Evolutionary conservation across 2,888 invertebrate species (phyloP).

Genomic region (Hirtodrosophila cameraria): DNA sequence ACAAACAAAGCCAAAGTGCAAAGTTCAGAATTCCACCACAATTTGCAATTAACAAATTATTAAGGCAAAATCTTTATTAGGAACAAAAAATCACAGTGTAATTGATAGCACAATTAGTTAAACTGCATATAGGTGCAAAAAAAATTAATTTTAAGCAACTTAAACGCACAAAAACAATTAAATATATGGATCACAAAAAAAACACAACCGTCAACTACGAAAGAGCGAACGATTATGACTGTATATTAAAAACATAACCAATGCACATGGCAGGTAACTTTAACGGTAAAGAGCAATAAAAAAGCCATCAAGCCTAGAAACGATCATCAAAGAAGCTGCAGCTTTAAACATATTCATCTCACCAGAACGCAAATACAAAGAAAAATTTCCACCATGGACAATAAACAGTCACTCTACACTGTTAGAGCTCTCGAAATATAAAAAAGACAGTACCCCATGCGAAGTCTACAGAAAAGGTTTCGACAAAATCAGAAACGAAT

Average conservation of each 20-base stretch:
- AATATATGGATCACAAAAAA: too few species aligned
- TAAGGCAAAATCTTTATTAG: too few species aligned
- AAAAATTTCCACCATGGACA: constrained; percentile 2
- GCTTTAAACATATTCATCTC: neutral
- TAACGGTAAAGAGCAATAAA: constrained; percentile 1
- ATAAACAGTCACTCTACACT: neutral
- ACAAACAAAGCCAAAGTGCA: too few species aligned
- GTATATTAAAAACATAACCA: constrained; percentile 2
- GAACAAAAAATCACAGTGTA: too few species aligned
- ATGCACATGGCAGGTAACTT: neutral
- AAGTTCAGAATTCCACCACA: too few species aligned
- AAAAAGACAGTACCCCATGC: constrained; percentile 7
- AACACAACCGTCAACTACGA: too few species aligned
- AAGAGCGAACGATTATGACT: too few species aligned
- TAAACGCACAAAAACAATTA: too few species aligned
- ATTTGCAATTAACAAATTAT: too few species aligned
- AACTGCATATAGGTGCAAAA: too few species aligned
- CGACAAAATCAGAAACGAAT: constrained; percentile 3
- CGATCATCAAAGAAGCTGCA: neutral
- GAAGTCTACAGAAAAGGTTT: constrained; percentile 5
- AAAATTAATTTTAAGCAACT: too few species aligned
- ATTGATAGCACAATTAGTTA: too few species aligned
- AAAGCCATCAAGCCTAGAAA: neutral
- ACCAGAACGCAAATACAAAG: neutral
- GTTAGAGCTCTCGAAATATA: constrained; percentile 1